Base-by-base conservation (phyloP, 2,888 invertebrate genomes). In the Drosophila nigricruria region DNA sequence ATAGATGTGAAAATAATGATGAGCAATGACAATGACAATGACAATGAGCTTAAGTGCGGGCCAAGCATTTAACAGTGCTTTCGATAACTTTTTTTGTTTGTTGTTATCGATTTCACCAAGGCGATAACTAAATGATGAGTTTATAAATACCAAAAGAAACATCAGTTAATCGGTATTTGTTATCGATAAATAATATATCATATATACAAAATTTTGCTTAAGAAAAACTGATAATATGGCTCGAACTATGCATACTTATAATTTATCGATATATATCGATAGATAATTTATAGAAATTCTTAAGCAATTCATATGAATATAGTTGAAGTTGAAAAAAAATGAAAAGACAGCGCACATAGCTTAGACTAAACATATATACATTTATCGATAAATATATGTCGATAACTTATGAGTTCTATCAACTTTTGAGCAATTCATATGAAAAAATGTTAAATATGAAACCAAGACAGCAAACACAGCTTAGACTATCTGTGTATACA, bases 1-100 rank as follows among this genome's bases (percentile, higher is more conserved):
- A 49, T 66, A 78, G 73, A 83, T 83, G 84, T 60, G 67, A 65
- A 77, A 79, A 79, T 83, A 83, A 83, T 83, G 81, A 52, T 47
- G 65, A 52, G 20, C 60, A 67, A 69, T 53, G 53, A 63, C 81
- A 68, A 56, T 68, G 25, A 61, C 80, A 67, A 54, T 70, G 53
- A 25, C 42, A 56, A 56, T 53, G 53, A 20, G 56, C 16, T 16
- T 5, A n/a, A 30, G 56, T 16, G 14, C 18, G 34, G 8, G 12
- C 58, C 58, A 27, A 52, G 34, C 47, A 40, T 20, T 60, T 57
- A 56, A 47, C 50, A 23, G 12, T 8, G 45, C 25, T 42, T 18
- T 36, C 58, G 62, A 62, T 47, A 30, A n/a, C 20, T 18, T 34
- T 12, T 27, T n/a, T 16, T 30, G 30, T 3, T n/a, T 6, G 3